Conservation (phyloP, 2,797 vertebrate genomes). For the Neomorphus geoffroyi region DNA sequence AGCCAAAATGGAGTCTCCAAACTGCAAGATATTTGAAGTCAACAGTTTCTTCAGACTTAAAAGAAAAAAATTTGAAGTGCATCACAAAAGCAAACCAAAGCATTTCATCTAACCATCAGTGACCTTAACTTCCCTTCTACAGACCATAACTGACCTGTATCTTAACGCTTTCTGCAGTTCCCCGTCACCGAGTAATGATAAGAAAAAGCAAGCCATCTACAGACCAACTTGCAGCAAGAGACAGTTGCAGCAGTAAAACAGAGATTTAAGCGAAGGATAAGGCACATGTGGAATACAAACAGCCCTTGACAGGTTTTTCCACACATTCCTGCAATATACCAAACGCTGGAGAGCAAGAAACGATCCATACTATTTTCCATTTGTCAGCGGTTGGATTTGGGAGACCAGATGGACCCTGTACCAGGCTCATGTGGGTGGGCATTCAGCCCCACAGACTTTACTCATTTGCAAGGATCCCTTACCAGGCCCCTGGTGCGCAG, state of each 20-base stretch:
- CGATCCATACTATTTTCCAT: fast-evolving
- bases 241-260: neutral
- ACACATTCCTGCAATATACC: neutral
- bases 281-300: neutral
- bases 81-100: neutral
- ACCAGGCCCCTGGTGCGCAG: too few species aligned
- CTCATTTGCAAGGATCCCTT: neutral
- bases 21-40: neutral
- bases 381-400: neutral
- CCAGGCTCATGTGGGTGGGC: neutral
- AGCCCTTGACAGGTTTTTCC: neutral
- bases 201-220: neutral
- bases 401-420: neutral
- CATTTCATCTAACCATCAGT: neutral
- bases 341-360: neutral
- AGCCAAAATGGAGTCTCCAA: neutral
- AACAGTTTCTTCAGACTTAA: neutral
- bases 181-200: neutral
- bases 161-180: neutral
- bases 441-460: neutral
- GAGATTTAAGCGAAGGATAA: neutral
- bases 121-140: neutral
- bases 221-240: neutral
- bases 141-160: neutral
- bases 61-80: neutral